Evolutionary conservation across 2,797 vertebrate species (phyloP), one percentile per base, ranked within the genome.

Genomic region (Semotilus atromaculatus): DNA sequence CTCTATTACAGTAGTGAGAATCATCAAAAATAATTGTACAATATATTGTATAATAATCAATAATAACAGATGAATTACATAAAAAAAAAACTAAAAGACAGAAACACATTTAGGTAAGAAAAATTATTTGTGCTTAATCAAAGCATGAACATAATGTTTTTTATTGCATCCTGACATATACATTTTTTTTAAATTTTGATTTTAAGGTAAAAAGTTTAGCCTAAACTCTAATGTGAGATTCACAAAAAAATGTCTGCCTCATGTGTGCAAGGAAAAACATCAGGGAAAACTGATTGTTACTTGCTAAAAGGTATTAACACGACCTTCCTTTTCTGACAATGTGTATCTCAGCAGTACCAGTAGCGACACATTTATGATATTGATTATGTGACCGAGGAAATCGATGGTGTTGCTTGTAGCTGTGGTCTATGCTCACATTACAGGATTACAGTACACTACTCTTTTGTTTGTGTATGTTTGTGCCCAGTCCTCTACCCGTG

Each of bases 401-500:
- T 82, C 70, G 53, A 64, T 74, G 34, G n/a, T 68, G 64, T 70
- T 67, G 82, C 43, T 80, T 53, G 70, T 74, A 48, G 34, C n/a
- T 66, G 23, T 36, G 31, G 26, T 45, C 45, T 60, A 13, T n/a
- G 19, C 13, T 48, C 26, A 62, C 6, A 55, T 81, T 81, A 81
- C 79, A 55, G 43, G 80, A 72, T 73, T 34, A 62, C 38, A n/a
- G 18, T 62, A 40, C 31, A 29, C 79, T 55, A 31, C 11, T 66
- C 36, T 45, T 64, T 29, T 79, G 64, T 83, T 66, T 80, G 19
- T 78, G 7, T 71, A 26, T 85, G 51, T 70, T 31, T 36, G 8
- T 21, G 7, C 77, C 3, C 92, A 99, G 97, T 80, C 93, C 96
- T 16, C 91, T 97, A 86, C 93, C 94, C 40, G 91, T 88, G 84